Evolutionary conservation across 2,797 vertebrate species (phyloP), one percentile per base, ranked within the genome.

Genomic region (Acrossocheilus wenchowensis): DNA sequence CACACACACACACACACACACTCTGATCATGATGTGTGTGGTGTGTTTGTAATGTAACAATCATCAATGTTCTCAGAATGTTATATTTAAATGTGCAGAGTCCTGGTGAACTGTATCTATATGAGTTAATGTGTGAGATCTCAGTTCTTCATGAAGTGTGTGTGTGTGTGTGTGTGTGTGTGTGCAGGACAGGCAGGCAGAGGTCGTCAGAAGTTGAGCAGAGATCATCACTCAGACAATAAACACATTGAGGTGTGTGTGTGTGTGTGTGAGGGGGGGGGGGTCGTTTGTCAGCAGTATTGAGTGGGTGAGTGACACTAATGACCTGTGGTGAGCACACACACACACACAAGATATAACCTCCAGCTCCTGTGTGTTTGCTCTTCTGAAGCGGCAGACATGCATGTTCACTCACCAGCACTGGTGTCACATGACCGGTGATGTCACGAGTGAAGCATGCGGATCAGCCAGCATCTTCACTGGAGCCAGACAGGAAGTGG

Each of bases 401-500:
- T 8, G 19, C 3, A 3, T 54, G 52, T 19, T 54, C 52, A 7
- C 19, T 50, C 15, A 60, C 23, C 15, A 66, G 2, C 30, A 8
- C 64, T 36, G 2, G 69, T 7, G 36, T 84, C 82, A 77, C 1
- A 19, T 77, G 82, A 77, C 15, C 72, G 2, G 72, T 77, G 82
- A 84, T 64, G 41, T 77, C 82, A 48, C 2, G 1, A 36, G 26
- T 0, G 19, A 77, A 17, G 69, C 68, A 82, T 11, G 39, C 26
- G 54, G 64, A 78, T 78, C 45, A 14, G 64, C 60, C 36, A 39
- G 17, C 57, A 19, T 30, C 78, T 79, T 62, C 78, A 0, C 78
- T 87, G 86, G 75, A 87, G 84, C 86, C 82, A 81, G 26, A 68
- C 84, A 87, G 89, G 89, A 89, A 88, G 73, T 88, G 66, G 81